Conservation (phyloP, 2,113 vertebrate genomes). For the Solea senegalensis region DNA sequence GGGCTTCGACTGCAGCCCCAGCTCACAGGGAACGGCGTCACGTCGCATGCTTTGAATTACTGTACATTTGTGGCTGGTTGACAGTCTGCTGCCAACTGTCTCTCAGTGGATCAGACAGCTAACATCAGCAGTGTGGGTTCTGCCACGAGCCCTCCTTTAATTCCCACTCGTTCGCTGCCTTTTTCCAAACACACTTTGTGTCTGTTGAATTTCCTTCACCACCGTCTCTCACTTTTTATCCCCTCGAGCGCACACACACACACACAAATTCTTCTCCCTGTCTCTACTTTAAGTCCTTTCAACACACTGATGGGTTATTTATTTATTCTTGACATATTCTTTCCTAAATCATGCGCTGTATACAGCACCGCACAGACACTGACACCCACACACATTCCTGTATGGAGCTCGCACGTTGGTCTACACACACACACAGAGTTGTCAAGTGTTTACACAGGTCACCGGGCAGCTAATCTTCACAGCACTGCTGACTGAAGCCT, state of each 20-base stretch:
- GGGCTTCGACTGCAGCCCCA: slow-evolving; percentile 51
- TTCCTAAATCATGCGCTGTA: slow-evolving; percentile 27
- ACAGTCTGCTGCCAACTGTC: slow-evolving; percentile 77
- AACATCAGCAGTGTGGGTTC: slow-evolving; percentile 71
- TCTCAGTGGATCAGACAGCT: slow-evolving; percentile 74
- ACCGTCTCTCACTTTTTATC: slow-evolving; percentile 20
- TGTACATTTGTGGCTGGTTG: slow-evolving; percentile 76
- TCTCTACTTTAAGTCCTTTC: slow-evolving; percentile 44
- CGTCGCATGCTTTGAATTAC: slow-evolving; percentile 83
- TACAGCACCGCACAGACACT: slow-evolving; percentile 33
- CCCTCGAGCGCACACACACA: slow-evolving; percentile 15
- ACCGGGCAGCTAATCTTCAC: slow-evolving; percentile 57
- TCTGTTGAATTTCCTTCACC: slow-evolving; percentile 3
- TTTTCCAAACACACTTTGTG: slow-evolving; percentile 44
- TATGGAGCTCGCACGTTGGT: slow-evolving; percentile 11
- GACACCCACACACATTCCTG: slow-evolving; percentile 64
- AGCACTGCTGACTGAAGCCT: slow-evolving; percentile 55
- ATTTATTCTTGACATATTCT: slow-evolving; percentile 21
- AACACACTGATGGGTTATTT: slow-evolving; percentile 9
- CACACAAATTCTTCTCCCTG: slow-evolving; percentile 5
- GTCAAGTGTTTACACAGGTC: slow-evolving; percentile 52
- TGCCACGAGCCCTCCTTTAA: slow-evolving; percentile 60
- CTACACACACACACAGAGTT: slow-evolving; percentile 40
- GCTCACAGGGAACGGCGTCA: slow-evolving; percentile 60
- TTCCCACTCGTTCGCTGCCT: slow-evolving; percentile 40